Percentiles rank a stretch among this genome's conserved stretches.
These are phyloP conservation scores for Gymnosoma rotundatum DNA, from an alignment of 2,888 invertebrate species.

Conservation along the genomic window DNA sequence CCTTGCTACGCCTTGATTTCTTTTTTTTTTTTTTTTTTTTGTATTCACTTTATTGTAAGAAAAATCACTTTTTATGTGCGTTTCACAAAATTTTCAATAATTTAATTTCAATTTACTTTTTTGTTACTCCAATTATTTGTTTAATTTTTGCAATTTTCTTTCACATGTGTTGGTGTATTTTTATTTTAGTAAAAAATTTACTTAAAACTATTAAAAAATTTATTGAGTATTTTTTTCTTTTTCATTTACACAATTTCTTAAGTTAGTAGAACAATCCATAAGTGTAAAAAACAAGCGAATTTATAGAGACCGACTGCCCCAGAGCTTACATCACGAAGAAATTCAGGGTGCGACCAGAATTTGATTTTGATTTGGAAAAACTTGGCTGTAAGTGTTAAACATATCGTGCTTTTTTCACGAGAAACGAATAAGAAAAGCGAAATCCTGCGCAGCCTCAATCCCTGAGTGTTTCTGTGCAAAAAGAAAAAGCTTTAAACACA, in stretches of 20 bases:
- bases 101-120: slow-evolving; percentile 42
- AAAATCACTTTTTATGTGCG: slow-evolving; percentile 31
- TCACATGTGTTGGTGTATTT: slow-evolving; percentile 23
- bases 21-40: slow-evolving; percentile 1
- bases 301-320: slow-evolving; percentile 80
- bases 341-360: slow-evolving; percentile 80
- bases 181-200: slow-evolving; percentile 52
- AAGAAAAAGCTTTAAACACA: slow-evolving; percentile 64
- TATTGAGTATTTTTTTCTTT: slow-evolving; percentile 54
- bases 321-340: slow-evolving; percentile 81
- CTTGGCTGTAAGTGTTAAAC: slow-evolving; percentile 51
- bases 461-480: not conserved
- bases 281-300: slow-evolving; percentile 76
- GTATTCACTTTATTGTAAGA: slow-evolving; percentile 26
- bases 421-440: slow-evolving; percentile 59
- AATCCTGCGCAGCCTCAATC: slow-evolving; percentile 65
- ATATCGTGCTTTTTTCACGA: slow-evolving; percentile 53
- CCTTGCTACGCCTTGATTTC: slow-evolving; percentile 67
- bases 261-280: slow-evolving; percentile 71
- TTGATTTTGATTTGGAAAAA: slow-evolving; percentile 64
- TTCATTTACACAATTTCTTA: slow-evolving; percentile 69
- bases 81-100: slow-evolving; percentile 36
- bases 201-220: slow-evolving; percentile 64
- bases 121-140: slow-evolving; percentile 43
- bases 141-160: slow-evolving; percentile 37